Conservation (phyloP, 2,113 vertebrate species). For the Atherinomorus stipes region DNA sequence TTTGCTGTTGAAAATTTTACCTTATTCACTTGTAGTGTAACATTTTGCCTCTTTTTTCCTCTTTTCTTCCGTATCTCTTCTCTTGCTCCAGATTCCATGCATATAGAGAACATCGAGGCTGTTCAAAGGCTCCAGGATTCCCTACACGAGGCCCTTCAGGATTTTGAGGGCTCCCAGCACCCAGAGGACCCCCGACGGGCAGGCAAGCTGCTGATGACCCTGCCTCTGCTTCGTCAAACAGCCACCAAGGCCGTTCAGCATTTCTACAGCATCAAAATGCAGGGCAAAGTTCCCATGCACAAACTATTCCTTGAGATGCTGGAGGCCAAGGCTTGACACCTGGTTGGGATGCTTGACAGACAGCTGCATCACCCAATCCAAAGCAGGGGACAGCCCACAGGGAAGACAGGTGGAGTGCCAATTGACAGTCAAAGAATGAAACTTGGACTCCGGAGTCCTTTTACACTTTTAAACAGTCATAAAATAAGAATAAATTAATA, state of each 20-base stretch:
- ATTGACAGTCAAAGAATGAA: slow-evolving; percentile 47
- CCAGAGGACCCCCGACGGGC: slow-evolving; percentile 91
- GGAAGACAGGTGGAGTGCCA: slow-evolving; percentile 59
- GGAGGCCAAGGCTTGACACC: slow-evolving; percentile 93
- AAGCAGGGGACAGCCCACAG: slow-evolving; percentile 52
- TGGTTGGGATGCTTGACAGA: slow-evolving; percentile 49
- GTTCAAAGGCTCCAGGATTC: slow-evolving; percentile 97
- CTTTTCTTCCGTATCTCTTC: neutral
- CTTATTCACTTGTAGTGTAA: neutral
- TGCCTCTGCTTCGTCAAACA: slow-evolving; percentile 93
- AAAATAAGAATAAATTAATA: slow-evolving; percentile 26
- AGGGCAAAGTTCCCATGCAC: slow-evolving; percentile 97
- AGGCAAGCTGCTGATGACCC: slow-evolving; percentile 94
- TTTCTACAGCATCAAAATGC: slow-evolving; percentile 94
- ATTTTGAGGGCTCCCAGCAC: slow-evolving; percentile 89
- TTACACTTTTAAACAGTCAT: slow-evolving; percentile 59
- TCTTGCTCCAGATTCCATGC: slow-evolving; percentile 89
- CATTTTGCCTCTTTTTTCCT: neutral
- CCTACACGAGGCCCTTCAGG: slow-evolving; percentile 97
- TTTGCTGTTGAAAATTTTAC: neutral
- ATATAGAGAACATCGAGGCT: slow-evolving; percentile 94
- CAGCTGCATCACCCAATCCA: slow-evolving; percentile 60
- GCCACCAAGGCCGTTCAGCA: slow-evolving; percentile 93
- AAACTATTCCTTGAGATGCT: slow-evolving; percentile 98
- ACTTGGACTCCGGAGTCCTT: slow-evolving; percentile 53